Conservation (phyloP, 2,113 vertebrate species). For the Poeciliopsis occidentalis region DNA sequence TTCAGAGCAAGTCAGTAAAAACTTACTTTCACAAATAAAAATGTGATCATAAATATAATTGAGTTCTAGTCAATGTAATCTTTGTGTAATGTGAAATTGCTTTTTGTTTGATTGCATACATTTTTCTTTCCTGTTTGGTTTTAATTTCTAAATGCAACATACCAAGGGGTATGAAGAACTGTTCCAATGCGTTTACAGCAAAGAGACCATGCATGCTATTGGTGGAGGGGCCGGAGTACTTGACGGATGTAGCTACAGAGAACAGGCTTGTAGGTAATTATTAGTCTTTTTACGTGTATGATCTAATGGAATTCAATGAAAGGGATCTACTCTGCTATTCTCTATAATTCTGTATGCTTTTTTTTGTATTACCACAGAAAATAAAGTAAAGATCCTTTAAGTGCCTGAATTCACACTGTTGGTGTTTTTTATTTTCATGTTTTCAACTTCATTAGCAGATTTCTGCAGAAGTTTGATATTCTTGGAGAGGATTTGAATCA, state of each 20-base stretch:
- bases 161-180: conserved; percentile 38
- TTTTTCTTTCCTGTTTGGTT: conserved; percentile 4
- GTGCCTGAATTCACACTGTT: conserved; percentile 80
- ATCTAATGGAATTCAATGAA: conserved; percentile 74
- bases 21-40: neutral
- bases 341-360: conserved; percentile 80
- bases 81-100: conserved; percentile 30
- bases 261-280: conserved; percentile 71
- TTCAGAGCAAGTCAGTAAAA: conserved; percentile 4
- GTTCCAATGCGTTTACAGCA: conserved; percentile 52
- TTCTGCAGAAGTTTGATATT: too few species aligned
- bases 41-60: neutral
- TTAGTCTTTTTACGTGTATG: conserved; percentile 74
- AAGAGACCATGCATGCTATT: conserved; percentile 64
- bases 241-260: conserved; percentile 67
- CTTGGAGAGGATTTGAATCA: too few species aligned
- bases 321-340: conserved; percentile 77
- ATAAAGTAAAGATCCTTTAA: conserved; percentile 84
- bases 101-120: conserved; percentile 31
- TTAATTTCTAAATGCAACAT: conserved; percentile 26
- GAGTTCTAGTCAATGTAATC: conserved; percentile 26
- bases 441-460: too few species aligned
- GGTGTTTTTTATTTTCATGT: conserved; percentile 5
- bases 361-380: conserved; percentile 82
- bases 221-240: conserved; percentile 59